Base-by-base conservation (phyloP, 2,113 vertebrate species). In the Orthochromis indermauri region DNA sequence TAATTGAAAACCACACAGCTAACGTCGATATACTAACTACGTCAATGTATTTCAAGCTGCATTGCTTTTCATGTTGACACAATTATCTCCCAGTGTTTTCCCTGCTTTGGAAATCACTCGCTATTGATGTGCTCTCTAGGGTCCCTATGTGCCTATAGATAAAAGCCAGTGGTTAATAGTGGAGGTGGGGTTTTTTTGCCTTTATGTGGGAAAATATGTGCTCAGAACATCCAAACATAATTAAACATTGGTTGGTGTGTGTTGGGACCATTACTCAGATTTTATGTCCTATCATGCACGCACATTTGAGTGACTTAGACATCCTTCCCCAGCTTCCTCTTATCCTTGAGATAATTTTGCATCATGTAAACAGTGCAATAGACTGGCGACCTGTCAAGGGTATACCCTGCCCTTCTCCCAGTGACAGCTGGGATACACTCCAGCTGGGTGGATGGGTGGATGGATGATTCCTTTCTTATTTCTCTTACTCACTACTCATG, bases 191-290 rank as follows among this genome's bases (percentile, higher is more conserved):
- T 1, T n/a, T 87, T 87, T 66, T 31, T 80, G 54, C 91, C 87
- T 91, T 90, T 16, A 89, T 92, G 91, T 92, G 90, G 90, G 80
- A 82, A 86, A 82, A 47, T 35, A 71, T 78, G 71, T 47, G 40
- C 28, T 82, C 26, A 31, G 10, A 86, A 63, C 4, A 37, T 83
- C 54, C 4, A 6, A 81, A 82, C 47, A 85, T 26, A 37, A 83
- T 51, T 5, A 10, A 81, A 82, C 9, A 81, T 78, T 87, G 71
- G 24, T 80, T 81, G 2, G 4, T 33, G 45, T 49, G 55, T 49
- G 68, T 10, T 82, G 61, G 78, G 85, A 86, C 54, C 83, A 85
- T 71, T 89, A 80, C 73, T 61, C 81, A 79, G 21, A n/a, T 31
- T 31, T 76, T 66, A 63, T 81, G 83, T 76, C 73, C 21, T 28